phyloP scores from a whole-genome alignment of 2,113 vertebrate species.

The Erythrocercus mccallii region DNA sequence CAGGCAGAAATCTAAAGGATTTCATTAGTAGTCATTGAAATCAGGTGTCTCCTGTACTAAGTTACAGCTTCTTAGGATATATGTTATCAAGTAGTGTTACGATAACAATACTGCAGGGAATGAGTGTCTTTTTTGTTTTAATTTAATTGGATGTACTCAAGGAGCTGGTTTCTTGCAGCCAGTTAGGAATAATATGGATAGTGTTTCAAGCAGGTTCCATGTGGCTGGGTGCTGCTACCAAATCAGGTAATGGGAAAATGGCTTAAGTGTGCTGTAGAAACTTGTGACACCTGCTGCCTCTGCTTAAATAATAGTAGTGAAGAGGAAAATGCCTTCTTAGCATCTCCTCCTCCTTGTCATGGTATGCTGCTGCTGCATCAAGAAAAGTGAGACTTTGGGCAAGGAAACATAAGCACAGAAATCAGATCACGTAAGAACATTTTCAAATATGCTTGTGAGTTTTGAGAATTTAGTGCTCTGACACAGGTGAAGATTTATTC shows the following conservation, averaged over 20 bases:
- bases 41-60: background rate
- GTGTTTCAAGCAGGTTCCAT: background rate
- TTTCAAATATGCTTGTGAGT: background rate
- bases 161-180: background rate
- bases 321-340: background rate
- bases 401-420: background rate
- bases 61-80: background rate
- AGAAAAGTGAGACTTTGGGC: background rate
- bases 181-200: background rate
- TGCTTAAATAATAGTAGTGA: background rate
- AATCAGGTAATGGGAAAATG: background rate
- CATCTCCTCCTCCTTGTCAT: background rate
- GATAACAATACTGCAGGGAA: background rate
- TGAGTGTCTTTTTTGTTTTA: background rate
- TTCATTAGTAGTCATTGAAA: background rate
- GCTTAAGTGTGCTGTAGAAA: background rate
- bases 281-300: background rate
- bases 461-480: background rate
- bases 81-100: background rate
- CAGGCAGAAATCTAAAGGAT: background rate
- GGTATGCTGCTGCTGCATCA: background rate
- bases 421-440: background rate
- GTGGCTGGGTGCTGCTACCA: background rate
- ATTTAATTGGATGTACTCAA: background rate
- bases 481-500: background rate